Evolutionary conservation across 2,797 vertebrate species (phyloP).

Genomic region (Muscicapa comitata): DNA sequence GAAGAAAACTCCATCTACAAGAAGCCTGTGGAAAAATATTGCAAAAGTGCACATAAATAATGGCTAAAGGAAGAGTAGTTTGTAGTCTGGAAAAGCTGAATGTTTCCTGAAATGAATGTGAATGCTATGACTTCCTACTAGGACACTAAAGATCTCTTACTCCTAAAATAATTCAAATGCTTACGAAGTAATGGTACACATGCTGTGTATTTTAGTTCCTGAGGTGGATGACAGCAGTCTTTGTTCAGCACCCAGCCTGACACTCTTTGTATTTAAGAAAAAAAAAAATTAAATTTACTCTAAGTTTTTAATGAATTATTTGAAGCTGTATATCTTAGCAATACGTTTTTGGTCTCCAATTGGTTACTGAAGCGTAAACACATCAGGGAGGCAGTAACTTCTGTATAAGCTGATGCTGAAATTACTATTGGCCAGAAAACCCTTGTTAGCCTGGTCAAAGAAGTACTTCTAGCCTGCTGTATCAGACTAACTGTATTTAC

Average conservation of each 20-base stretch:
- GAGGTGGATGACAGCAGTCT: neutral
- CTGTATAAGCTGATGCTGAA: neutral
- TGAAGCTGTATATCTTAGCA: neutral
- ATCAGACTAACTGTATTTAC: neutral
- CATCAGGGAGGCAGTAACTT: neutral
- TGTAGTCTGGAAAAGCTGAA: constrained; percentile 26
- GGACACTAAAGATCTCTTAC: neutral
- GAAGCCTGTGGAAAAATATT: constrained; percentile 5
- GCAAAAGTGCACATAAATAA: neutral
- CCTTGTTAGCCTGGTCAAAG: neutral
- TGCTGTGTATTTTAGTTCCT: constrained; percentile 22
- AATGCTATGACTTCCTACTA: constrained; percentile 13
- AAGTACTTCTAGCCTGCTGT: neutral
- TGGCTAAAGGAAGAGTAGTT: neutral
- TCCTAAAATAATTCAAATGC: constrained; percentile 11
- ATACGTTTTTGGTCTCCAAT: neutral
- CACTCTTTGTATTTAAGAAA: neutral
- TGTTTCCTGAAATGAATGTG: constrained; percentile 62
- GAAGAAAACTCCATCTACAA: neutral
- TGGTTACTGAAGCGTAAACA: neutral
- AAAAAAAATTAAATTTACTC: neutral
- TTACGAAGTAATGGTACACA: neutral
- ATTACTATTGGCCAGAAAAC: neutral
- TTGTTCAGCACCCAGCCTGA: neutral
- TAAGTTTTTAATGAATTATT: constrained; percentile 15